These are phyloP conservation scores for Noctua janthina DNA, from an alignment of 2,888 invertebrate species.

Conservation along the genomic window DNA sequence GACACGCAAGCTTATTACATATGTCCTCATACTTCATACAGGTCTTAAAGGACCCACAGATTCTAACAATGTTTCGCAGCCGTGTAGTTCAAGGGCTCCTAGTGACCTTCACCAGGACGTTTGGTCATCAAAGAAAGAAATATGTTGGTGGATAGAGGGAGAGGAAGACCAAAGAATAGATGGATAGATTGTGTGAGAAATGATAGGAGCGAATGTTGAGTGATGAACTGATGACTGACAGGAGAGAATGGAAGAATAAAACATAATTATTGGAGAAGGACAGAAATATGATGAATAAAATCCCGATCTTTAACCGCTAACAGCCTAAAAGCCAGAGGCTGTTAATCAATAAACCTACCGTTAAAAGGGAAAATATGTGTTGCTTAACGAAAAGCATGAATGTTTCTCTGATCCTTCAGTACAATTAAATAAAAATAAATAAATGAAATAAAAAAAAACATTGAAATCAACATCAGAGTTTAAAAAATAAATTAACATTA, in stretches of 20 bases:
- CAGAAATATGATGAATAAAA: background rate
- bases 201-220: background rate
- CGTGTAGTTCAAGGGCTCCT: slow-evolving; percentile 21
- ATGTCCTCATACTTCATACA: background rate
- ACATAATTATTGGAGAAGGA: background rate
- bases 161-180: background rate
- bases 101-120: slow-evolving; percentile 16
- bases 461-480: too few relatives aligned
- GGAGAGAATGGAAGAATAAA: background rate
- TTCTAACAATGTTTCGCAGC: background rate
- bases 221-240: background rate
- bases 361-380: background rate
- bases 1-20: background rate
- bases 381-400: background rate
- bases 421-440: background rate
- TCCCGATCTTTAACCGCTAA: background rate
- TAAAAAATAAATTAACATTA: too few relatives aligned
- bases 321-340: background rate
- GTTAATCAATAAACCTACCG: background rate
- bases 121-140: slow-evolving; percentile 8
- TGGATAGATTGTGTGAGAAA: background rate
- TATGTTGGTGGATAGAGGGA: background rate
- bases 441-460: too few relatives aligned
- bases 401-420: background rate
- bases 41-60: background rate